Percentiles rank a stretch among this genome's conserved stretches.
These are phyloP conservation scores for Panthera leo DNA, from an alignment of 2,113 vertebrate genomes.

Conservation along the genomic window DNA sequence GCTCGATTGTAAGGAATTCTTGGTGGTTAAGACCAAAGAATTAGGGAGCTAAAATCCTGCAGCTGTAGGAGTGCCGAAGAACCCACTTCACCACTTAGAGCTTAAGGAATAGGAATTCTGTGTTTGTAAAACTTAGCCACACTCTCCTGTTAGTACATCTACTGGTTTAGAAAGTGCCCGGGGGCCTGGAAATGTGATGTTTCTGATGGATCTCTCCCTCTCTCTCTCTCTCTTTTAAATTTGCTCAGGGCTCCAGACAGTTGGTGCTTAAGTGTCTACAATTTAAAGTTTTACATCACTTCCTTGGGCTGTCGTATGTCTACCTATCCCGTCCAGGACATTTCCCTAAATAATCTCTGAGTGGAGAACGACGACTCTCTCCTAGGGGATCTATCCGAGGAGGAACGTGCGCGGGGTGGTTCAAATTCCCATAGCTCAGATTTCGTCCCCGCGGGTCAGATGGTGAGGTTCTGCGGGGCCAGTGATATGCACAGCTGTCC, in stretches of 20 bases:
- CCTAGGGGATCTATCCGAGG: neutral
- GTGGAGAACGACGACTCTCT: neutral
- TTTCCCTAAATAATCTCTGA: slow-evolving; percentile 5
- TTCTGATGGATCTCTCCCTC: neutral
- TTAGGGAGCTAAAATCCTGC: neutral
- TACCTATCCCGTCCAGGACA: neutral
- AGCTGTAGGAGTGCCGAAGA: neutral
- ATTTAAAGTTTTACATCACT: slow-evolving; percentile 26
- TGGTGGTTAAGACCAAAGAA: neutral
- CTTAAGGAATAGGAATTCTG: neutral
- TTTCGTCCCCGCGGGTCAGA: slow-evolving; percentile 6
- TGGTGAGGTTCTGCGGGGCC: neutral
- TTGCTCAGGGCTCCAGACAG: slow-evolving; percentile 21
- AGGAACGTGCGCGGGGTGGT: neutral
- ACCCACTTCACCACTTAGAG: neutral
- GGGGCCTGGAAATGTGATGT: neutral
- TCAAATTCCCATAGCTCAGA: neutral
- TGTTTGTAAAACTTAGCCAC: neutral
- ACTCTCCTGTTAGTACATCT: neutral
- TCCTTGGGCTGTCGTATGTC: neutral
- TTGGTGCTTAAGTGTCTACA: slow-evolving; percentile 31
- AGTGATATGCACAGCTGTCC: slow-evolving; percentile 33
- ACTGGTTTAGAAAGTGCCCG: neutral
- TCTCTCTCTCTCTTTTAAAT: neutral
- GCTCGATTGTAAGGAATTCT: neutral